Conservation (phyloP, 2,888 invertebrate species). For the Rhopalosiphum nymphaeae region DNA sequence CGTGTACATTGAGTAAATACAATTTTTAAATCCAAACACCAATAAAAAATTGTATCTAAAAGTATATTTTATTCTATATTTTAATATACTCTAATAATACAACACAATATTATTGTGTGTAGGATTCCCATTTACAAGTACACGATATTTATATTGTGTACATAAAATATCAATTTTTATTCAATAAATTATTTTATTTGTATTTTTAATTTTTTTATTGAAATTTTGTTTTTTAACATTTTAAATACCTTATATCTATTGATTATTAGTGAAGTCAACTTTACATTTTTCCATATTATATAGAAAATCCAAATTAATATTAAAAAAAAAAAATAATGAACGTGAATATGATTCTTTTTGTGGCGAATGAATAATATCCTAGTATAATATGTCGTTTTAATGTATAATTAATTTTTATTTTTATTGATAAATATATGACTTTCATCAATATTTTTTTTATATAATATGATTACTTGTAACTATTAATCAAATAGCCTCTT, state of each 20-base stretch:
- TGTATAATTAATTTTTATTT: neutral
- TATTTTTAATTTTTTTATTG: neutral
- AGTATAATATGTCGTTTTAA: neutral
- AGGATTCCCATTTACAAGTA: neutral
- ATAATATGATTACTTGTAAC: neutral
- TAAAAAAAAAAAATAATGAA: neutral
- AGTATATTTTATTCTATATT: neutral
- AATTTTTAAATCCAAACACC: neutral
- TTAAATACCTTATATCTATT: neutral
- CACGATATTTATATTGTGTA: neutral
- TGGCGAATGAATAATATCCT: neutral
- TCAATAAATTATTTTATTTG: neutral
- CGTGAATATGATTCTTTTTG: neutral
- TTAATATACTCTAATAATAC: neutral
- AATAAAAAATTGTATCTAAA: neutral
- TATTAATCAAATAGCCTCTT: neutral
- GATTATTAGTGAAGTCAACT: neutral
- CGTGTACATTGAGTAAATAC: neutral
- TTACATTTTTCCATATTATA: neutral
- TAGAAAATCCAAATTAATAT: neutral
- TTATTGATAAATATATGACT: neutral
- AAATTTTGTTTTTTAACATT: neutral
- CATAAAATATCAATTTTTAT: neutral
- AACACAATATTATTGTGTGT: neutral
- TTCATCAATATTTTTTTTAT: neutral